phyloP scores from a whole-genome alignment of 2,888 invertebrate species.

The Orthonevra nobilis region DNA sequence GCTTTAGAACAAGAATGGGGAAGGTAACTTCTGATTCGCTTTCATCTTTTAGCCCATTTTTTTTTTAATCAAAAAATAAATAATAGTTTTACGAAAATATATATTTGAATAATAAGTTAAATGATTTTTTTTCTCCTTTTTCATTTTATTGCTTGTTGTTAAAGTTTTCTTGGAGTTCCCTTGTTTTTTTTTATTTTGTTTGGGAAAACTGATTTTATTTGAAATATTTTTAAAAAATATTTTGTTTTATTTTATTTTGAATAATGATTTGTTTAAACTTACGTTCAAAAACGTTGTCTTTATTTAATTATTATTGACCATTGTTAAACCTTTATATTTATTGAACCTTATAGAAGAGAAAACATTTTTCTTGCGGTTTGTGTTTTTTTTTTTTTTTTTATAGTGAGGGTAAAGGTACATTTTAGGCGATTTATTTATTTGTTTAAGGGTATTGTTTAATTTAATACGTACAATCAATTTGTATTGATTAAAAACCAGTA shows the following conservation, averaged over 20 bases:
- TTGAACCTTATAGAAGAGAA: slow-evolving; percentile 28
- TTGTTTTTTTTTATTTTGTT: slow-evolving; percentile 13
- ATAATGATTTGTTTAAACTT: slow-evolving; percentile 1
- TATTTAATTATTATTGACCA: slow-evolving; percentile 22
- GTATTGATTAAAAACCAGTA: slow-evolving; percentile 45
- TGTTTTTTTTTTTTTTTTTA: slow-evolving; percentile 11
- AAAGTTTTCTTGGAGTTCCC: slow-evolving; percentile 33
- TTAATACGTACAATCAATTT: slow-evolving; percentile 55
- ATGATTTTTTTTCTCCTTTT: too few species aligned
- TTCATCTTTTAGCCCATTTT: slow-evolving; percentile 4
- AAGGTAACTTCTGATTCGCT: neutral
- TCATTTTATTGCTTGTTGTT: too few species aligned
- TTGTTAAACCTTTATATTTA: slow-evolving; percentile 38
- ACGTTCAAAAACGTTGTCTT: slow-evolving; percentile 15
- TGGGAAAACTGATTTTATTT: slow-evolving; percentile 7
- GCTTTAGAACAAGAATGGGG: slow-evolving; percentile 14
- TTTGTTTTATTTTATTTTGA: slow-evolving; percentile 8
- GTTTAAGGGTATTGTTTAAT: too few species aligned
- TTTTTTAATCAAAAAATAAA: slow-evolving; percentile 62
- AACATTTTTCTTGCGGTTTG: neutral
- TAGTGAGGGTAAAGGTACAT: slow-evolving; percentile 64
- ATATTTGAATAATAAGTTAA: slow-evolving; percentile 44
- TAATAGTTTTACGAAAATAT: slow-evolving; percentile 56
- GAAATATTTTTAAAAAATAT: slow-evolving; percentile 63
- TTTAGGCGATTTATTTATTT: slow-evolving; percentile 57